Percentiles rank a stretch among this genome's conserved stretches.
Conservation (phyloP, 2,888 invertebrate genomes). For the Tortrix viridana region DNA sequence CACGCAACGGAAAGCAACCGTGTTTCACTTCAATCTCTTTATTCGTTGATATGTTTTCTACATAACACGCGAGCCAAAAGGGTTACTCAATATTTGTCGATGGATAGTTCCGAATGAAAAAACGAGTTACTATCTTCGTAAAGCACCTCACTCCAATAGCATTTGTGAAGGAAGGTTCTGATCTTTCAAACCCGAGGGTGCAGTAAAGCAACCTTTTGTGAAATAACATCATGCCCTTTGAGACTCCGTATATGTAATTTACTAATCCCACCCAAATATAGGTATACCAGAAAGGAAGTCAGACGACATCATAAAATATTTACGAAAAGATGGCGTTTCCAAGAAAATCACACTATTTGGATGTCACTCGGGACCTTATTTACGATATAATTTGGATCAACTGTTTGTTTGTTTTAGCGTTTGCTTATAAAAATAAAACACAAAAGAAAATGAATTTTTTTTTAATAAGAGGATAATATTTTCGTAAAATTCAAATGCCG, state of each 20-base stretch:
- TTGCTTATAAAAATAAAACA: background rate
- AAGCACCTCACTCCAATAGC: too few species aligned
- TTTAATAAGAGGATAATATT: constrained; percentile 5
- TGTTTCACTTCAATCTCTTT: too few species aligned
- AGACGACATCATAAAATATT: background rate
- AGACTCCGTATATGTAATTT: constrained; percentile 10
- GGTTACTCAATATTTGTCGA: too few species aligned
- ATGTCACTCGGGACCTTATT: background rate
- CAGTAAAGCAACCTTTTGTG: constrained; percentile 21
- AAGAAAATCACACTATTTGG: background rate
- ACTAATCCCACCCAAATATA: constrained; percentile 5
- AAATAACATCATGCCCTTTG: constrained; percentile 17
- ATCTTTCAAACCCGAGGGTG: constrained; percentile 4
- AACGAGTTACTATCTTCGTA: too few species aligned
- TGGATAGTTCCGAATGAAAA: too few species aligned
- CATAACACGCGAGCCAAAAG: too few species aligned
- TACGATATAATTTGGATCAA: background rate
- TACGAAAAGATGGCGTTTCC: background rate
- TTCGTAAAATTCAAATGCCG: background rate
- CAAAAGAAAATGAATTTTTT: background rate
- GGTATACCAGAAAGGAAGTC: constrained; percentile 4
- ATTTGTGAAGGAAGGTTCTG: constrained; percentile 16
- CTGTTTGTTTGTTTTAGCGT: constrained; percentile 1
- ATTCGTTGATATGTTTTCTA: too few species aligned
- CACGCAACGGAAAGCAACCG: too few species aligned